phyloP scores from a whole-genome alignment of 2,113 vertebrate species.

The Poicephalus meyeri region DNA sequence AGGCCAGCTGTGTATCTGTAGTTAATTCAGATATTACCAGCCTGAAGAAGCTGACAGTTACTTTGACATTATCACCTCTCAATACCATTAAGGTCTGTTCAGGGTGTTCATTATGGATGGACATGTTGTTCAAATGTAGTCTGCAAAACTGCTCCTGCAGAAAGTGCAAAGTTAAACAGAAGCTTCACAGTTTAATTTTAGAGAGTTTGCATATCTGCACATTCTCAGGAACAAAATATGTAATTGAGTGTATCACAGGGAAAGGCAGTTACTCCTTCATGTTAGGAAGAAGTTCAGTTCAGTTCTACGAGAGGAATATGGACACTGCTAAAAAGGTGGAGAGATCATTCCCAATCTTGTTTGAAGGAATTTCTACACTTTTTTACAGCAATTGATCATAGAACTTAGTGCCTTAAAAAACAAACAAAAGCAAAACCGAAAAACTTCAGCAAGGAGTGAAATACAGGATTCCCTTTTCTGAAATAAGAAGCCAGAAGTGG shows the following conservation, averaged over 20 bases:
- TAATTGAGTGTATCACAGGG: not conserved
- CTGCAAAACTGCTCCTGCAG: not conserved
- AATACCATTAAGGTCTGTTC: not conserved
- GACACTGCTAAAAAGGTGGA: not conserved
- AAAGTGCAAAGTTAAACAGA: not conserved
- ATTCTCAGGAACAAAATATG: not conserved
- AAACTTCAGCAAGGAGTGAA: too few species aligned
- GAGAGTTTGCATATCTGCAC: not conserved
- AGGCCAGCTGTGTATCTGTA: fast-evolving
- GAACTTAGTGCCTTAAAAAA: not conserved
- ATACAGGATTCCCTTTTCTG: not conserved
- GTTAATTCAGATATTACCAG: not conserved
- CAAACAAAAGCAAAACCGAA: not conserved
- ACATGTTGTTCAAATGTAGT: not conserved
- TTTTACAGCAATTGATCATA: not conserved
- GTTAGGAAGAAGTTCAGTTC: not conserved
- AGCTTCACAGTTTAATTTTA: not conserved
- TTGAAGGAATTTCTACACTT: not conserved
- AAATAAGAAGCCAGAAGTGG: not conserved
- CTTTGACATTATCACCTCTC: not conserved
- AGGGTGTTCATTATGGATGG: not conserved
- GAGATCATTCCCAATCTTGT: not conserved
- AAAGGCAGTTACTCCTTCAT: not conserved
- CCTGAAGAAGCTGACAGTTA: not conserved
- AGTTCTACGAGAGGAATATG: not conserved